phyloP scores from a whole-genome alignment of 2,113 vertebrate genomes.

The Dolichotis patagonum region DNA sequence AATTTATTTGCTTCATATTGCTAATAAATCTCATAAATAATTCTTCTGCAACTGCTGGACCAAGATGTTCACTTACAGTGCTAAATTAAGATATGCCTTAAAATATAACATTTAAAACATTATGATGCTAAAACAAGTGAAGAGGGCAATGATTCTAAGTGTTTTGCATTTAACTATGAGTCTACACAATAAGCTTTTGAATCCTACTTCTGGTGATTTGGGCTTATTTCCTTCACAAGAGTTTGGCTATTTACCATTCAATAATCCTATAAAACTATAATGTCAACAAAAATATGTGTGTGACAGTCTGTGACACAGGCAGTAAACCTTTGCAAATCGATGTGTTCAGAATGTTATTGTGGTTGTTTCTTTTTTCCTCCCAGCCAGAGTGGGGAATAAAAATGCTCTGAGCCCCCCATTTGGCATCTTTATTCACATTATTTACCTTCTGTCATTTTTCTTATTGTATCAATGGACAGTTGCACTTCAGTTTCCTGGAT shows the following conservation, averaged over 20 bases:
- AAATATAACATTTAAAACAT: slow-evolving; percentile 35
- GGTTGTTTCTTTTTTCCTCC: background rate
- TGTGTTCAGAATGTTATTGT: background rate
- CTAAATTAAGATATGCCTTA: slow-evolving; percentile 62
- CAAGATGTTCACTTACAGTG: slow-evolving; percentile 58
- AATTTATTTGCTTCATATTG: slow-evolving; percentile 66
- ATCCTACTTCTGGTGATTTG: background rate
- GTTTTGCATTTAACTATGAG: slow-evolving; percentile 37
- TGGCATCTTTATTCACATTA: background rate
- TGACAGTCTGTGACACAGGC: background rate
- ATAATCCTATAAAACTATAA: slow-evolving; percentile 41
- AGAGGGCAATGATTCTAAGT: slow-evolving; percentile 46
- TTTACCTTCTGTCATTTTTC: background rate
- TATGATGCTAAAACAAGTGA: background rate
- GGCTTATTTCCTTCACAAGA: background rate
- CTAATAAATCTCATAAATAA: slow-evolving; percentile 74
- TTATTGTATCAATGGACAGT: background rate
- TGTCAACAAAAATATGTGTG: background rate
- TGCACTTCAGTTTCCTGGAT: background rate
- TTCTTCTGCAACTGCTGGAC: slow-evolving; percentile 23
- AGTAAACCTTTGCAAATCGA: background rate
- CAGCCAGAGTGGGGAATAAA: background rate
- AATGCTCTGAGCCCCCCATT: background rate
- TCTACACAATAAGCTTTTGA: background rate
- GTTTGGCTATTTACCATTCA: background rate